These are phyloP conservation scores for Rhynchotus rufescens DNA, from an alignment of 2,797 vertebrate genomes.

Conservation along the genomic window DNA sequence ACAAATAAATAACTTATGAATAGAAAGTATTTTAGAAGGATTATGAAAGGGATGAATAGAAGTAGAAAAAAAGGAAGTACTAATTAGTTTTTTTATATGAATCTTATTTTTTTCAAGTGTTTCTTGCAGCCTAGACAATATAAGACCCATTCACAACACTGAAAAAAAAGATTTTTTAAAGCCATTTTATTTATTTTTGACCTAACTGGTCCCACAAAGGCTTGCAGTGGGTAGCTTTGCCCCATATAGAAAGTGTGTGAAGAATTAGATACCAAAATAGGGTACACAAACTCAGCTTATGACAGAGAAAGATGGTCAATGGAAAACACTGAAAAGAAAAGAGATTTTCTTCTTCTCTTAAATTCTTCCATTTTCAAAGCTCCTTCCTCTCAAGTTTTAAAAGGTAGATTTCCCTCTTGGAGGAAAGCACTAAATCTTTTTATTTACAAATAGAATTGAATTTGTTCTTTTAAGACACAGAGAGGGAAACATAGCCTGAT, in stretches of 20 bases:
- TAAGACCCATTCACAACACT: neutral
- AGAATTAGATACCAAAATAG: neutral
- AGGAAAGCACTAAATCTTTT: neutral
- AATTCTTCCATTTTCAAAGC: neutral
- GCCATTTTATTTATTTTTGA: neutral
- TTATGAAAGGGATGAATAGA: neutral
- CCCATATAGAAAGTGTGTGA: neutral
- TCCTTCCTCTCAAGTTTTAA: neutral
- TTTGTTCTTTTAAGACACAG: neutral
- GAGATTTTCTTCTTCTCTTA: neutral
- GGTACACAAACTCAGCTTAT: neutral
- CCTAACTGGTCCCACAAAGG: neutral
- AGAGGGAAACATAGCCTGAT: neutral
- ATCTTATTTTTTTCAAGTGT: neutral
- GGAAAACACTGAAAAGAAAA: neutral
- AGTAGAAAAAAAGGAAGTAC: neutral
- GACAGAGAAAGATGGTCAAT: neutral
- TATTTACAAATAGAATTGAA: neutral
- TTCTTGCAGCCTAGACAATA: neutral
- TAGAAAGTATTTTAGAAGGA: neutral
- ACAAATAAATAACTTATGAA: neutral
- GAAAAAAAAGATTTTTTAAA: neutral
- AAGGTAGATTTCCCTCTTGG: neutral
- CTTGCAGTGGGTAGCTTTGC: neutral
- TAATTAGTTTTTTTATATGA: neutral